phyloP scores from a whole-genome alignment of 2,113 vertebrate species.

The Balaenoptera acutorostrata region DNA sequence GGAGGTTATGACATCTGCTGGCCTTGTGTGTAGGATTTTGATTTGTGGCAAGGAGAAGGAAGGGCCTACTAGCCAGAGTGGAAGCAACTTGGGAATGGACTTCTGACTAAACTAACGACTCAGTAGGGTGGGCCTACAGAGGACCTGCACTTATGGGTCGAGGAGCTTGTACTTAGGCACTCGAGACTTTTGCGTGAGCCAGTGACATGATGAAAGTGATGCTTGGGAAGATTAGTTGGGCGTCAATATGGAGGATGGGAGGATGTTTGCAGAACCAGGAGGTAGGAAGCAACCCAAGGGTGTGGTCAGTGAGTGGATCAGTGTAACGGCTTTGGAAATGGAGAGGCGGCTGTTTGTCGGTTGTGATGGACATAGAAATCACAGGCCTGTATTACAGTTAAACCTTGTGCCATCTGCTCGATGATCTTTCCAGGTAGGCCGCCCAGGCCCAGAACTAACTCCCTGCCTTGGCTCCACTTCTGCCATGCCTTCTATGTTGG shows the following conservation, averaged over 20 bases:
- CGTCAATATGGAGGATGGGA: background rate
- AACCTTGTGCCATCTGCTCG: background rate
- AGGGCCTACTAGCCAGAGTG: background rate
- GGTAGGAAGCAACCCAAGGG: background rate
- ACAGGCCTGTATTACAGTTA: fast-evolving
- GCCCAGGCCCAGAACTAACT: background rate
- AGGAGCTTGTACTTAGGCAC: background rate
- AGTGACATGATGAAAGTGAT: too few species aligned
- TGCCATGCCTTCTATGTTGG: background rate
- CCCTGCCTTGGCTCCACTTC: background rate
- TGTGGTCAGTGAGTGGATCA: fast-evolving
- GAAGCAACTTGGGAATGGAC: background rate
- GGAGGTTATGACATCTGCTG: background rate
- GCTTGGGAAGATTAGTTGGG: background rate
- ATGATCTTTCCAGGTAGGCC: background rate
- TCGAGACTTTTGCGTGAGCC: background rate
- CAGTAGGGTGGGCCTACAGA: background rate
- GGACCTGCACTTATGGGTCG: background rate
- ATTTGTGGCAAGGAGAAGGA: background rate
- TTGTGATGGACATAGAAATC: background rate
- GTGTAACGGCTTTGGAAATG: background rate
- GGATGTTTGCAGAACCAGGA: background rate
- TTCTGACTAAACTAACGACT: too few species aligned
- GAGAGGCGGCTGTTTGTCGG: background rate
- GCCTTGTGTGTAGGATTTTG: background rate